These are phyloP conservation scores for Leucozona laternaria DNA, from an alignment of 2,888 invertebrate genomes.

Conservation along the genomic window DNA sequence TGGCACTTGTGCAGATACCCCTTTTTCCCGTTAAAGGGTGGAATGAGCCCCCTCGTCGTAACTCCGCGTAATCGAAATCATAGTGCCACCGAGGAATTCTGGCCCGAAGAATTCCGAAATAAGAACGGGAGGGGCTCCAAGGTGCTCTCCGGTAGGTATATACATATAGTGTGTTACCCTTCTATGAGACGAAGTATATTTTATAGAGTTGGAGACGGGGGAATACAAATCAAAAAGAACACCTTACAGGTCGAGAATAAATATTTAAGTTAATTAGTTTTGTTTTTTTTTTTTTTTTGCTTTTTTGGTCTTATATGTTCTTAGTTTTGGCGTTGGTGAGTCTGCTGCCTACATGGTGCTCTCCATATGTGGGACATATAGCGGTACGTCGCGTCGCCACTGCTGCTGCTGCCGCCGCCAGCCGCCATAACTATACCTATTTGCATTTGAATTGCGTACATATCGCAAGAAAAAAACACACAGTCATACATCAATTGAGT, in stretches of 20 bases:
- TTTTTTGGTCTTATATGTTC: conserved; percentile 2
- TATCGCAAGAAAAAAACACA: conserved; percentile 19
- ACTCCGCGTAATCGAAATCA: conserved; percentile 33
- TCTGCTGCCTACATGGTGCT: conserved; percentile 36
- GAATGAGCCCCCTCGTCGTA: conserved; percentile 9
- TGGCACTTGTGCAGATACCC: not conserved
- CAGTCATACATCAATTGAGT: conserved; percentile 24
- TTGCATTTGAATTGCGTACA: conserved; percentile 47
- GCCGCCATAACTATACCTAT: conserved; percentile 2
- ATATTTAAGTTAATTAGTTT: conserved; percentile 68
- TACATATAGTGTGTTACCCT: conserved; percentile 15
- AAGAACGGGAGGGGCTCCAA: conserved; percentile 20
- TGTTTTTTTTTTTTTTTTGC: conserved; percentile 39
- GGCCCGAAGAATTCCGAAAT: conserved; percentile 56
- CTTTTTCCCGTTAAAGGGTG: conserved; percentile 19
- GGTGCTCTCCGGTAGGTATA: not conserved
- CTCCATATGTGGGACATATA: conserved; percentile 48
- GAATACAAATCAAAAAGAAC: conserved; percentile 42
- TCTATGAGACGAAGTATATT: not conserved
- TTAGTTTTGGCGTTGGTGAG: conserved; percentile 39
- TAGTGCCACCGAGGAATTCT: conserved; percentile 54
- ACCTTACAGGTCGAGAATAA: conserved; percentile 64
- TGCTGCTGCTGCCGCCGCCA: not conserved
- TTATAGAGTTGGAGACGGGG: not conserved
- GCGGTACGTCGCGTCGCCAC: conserved; percentile 36